These are phyloP conservation scores for Paraplagusia blochii DNA, from an alignment of 2,113 vertebrate species.

Conservation along the genomic window DNA sequence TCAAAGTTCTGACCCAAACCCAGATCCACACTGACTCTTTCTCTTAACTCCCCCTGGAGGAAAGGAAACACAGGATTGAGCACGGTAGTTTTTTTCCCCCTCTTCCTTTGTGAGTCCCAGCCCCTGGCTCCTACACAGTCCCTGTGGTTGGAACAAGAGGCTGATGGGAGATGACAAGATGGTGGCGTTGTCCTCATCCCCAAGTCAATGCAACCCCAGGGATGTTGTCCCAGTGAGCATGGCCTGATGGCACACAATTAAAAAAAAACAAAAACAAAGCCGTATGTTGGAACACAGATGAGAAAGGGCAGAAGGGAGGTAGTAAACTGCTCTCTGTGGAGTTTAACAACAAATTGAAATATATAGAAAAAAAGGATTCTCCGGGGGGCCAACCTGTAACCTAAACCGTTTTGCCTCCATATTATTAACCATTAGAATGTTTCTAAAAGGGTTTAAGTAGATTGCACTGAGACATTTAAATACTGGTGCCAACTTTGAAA, in stretches of 20 bases:
- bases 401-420: no score
- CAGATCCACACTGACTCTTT: constrained; percentile 61
- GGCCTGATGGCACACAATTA: constrained; percentile 51
- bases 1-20: constrained; percentile 47
- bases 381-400: no score
- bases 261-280: constrained; percentile 52
- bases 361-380: no score
- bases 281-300: constrained; percentile 12
- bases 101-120: constrained; percentile 52
- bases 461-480: no score
- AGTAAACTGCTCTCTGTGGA: neutral
- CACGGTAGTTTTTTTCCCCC: constrained; percentile 44
- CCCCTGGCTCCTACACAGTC: constrained; percentile 45
- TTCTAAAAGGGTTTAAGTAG: no score
- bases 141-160: constrained; percentile 48
- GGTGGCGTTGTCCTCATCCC: constrained; percentile 65
- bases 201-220: constrained; percentile 65
- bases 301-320: constrained; percentile 1
- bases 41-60: constrained; percentile 33
- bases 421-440: no score
- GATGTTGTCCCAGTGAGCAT: constrained; percentile 51
- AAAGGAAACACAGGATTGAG: constrained; percentile 41
- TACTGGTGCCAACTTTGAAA: no score
- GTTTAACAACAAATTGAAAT: no score
- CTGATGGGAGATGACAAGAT: constrained; percentile 70